phyloP scores from a whole-genome alignment of 2,888 invertebrate species.

The Elmis aenea region DNA sequence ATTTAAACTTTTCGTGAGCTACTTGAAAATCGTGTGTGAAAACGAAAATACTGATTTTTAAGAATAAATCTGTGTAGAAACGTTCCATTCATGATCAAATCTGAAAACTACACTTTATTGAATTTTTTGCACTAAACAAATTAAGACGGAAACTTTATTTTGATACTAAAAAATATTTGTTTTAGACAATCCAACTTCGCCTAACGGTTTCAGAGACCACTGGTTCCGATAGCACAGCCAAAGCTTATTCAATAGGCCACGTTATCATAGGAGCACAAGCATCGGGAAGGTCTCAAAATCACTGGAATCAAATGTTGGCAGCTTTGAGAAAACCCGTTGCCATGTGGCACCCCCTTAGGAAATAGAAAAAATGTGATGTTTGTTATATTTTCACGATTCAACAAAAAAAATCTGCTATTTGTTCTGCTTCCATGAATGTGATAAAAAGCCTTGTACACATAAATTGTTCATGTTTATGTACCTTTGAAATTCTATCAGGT shows the following conservation, averaged over 20 bases:
- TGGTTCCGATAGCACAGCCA: conserved; percentile 45
- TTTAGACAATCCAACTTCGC: conserved; percentile 68
- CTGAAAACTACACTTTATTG: no score
- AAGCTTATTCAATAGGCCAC: conserved; percentile 68
- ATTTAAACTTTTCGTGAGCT: no score
- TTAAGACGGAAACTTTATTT: no score
- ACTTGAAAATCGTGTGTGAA: no score
- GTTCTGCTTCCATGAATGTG: conserved; percentile 42
- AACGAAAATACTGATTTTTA: no score
- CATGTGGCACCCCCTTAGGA: conserved; percentile 77
- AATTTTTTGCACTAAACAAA: no score
- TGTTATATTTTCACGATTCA: background rate
- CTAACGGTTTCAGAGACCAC: conserved; percentile 57
- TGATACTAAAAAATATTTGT: conserved; percentile 5
- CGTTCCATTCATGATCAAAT: no score
- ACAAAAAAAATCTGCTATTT: conserved; percentile 21
- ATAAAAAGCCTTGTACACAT: conserved; percentile 35
- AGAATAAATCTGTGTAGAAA: no score
- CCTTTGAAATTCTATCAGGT: conserved; percentile 12
- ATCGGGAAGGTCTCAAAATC: conserved; percentile 66
- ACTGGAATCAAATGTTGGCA: conserved; percentile 81
- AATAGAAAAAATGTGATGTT: conserved; percentile 26
- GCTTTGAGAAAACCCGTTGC: conserved; percentile 74
- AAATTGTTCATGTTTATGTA: conserved; percentile 16
- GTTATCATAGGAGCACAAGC: conserved; percentile 72